Conservation (phyloP, 2,888 invertebrate genomes). For the Amiota communis region DNA sequence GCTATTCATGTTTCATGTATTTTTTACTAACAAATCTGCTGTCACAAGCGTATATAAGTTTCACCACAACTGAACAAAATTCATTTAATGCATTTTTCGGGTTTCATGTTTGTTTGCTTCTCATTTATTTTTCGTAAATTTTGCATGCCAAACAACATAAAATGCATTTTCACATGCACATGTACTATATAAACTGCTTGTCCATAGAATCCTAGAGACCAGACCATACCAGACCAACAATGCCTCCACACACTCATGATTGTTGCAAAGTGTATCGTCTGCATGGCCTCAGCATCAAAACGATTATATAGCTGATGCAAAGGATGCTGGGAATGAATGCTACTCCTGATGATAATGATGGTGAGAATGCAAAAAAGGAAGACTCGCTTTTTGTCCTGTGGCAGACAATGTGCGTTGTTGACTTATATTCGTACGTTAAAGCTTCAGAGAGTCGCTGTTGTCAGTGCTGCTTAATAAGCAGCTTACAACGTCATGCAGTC, state of each 20-base stretch:
- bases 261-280: background rate
- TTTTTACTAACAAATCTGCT: too few relatives aligned
- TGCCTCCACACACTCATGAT: too few relatives aligned
- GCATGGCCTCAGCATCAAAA: background rate
- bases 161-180: constrained; percentile 1
- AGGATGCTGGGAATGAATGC: background rate
- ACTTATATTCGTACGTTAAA: constrained; percentile 13
- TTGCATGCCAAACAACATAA: constrained; percentile 22
- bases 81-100: background rate
- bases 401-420: constrained; percentile 15
- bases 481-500: constrained; percentile 61
- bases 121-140: constrained; percentile 2
- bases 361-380: background rate
- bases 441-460: constrained; percentile 16
- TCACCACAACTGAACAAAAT: too few relatives aligned
- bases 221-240: background rate
- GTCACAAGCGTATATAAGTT: too few relatives aligned
- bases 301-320: too few relatives aligned
- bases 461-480: constrained; percentile 61
- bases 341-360: background rate
- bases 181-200: constrained; percentile 4
- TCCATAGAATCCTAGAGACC: background rate
- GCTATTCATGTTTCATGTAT: too few relatives aligned
- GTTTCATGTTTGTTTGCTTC: constrained; percentile 14
- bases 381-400: background rate